These are phyloP conservation scores for Pholis gunnellus DNA, from an alignment of 2,113 vertebrate species.

Conservation along the genomic window DNA sequence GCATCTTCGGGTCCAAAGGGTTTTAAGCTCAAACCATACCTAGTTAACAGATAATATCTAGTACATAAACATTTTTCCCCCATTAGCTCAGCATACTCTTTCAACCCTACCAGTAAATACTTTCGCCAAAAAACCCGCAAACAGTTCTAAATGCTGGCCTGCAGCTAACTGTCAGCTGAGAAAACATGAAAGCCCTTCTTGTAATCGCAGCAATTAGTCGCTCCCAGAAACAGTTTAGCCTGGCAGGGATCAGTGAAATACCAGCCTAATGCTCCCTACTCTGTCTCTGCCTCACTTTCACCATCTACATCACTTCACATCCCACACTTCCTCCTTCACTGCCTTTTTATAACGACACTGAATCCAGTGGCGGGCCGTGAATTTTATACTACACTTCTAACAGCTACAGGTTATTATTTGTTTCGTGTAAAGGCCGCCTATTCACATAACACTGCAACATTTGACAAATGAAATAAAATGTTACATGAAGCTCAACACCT, in stretches of 20 bases:
- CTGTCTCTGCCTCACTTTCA: constrained; percentile 32
- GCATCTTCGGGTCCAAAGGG: too few species aligned
- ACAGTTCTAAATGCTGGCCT: constrained; percentile 65
- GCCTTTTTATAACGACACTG: background rate
- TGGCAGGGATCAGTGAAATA: constrained; percentile 68
- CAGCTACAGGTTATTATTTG: too few species aligned
- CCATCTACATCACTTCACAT: constrained; percentile 4
- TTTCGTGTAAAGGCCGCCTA: too few species aligned
- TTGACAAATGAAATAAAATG: too few species aligned
- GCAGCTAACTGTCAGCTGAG: constrained; percentile 74
- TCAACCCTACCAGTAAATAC: constrained; percentile 35
- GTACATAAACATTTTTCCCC: constrained; percentile 48
- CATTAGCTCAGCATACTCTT: constrained; percentile 3
- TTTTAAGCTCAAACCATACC: background rate
- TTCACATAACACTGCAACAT: too few species aligned
- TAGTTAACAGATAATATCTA: constrained; percentile 29
- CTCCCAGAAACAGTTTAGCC: constrained; percentile 62
- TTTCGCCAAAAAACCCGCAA: constrained; percentile 62
- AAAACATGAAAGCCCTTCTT: constrained; percentile 72
- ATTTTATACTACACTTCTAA: too few species aligned
- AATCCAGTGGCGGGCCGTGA: too few species aligned
- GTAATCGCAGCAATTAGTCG: constrained; percentile 68
- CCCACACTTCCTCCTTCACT: constrained; percentile 11
- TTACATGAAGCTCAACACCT: too few species aligned
- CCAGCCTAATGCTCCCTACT: constrained; percentile 23